Conservation (phyloP, 1,140 invertebrate genomes). For the Leguminivora glycinivorella region DNA sequence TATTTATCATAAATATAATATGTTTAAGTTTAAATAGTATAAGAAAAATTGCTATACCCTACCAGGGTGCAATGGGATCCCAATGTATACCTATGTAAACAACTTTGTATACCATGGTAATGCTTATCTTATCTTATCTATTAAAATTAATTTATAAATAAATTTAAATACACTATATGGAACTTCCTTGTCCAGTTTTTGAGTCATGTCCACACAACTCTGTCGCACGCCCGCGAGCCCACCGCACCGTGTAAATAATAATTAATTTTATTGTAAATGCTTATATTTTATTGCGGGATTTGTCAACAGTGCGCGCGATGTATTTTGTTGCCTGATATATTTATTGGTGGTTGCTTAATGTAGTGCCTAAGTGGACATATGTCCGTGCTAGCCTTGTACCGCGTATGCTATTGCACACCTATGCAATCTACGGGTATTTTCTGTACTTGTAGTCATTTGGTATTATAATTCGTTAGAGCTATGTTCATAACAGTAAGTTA, state of each 20-base stretch:
- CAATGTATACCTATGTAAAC: too few relatives aligned
- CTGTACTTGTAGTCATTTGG: slow-evolving; percentile 39
- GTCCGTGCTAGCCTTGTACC: slow-evolving; percentile 18
- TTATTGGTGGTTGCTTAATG: slow-evolving; percentile 72
- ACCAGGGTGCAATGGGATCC: too few relatives aligned
- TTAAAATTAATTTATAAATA: too few relatives aligned
- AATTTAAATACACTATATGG: too few relatives aligned
- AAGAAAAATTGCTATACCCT: too few relatives aligned
- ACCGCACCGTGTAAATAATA: slow-evolving; percentile 76
- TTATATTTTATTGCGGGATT: slow-evolving; percentile 79
- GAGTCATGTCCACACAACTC: slow-evolving; percentile 49
- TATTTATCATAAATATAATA: too few relatives aligned
- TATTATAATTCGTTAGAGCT: slow-evolving; percentile 42
- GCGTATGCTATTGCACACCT: slow-evolving; percentile 25
- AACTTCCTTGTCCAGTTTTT: slow-evolving; percentile 15
- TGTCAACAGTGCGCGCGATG: slow-evolving; percentile 76
- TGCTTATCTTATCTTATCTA: too few relatives aligned
- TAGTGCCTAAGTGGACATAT: slow-evolving; percentile 57
- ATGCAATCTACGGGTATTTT: slow-evolving; percentile 20
- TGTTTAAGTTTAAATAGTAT: too few relatives aligned
- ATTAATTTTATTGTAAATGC: slow-evolving; percentile 80
- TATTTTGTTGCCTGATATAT: slow-evolving; percentile 74
- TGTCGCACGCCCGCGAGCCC: slow-evolving; percentile 50
- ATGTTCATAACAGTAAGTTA: slow-evolving; percentile 44
- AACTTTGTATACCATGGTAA: too few relatives aligned